Conservation (phyloP, 2,888 invertebrate species). For the Epinotia brunnichana region DNA sequence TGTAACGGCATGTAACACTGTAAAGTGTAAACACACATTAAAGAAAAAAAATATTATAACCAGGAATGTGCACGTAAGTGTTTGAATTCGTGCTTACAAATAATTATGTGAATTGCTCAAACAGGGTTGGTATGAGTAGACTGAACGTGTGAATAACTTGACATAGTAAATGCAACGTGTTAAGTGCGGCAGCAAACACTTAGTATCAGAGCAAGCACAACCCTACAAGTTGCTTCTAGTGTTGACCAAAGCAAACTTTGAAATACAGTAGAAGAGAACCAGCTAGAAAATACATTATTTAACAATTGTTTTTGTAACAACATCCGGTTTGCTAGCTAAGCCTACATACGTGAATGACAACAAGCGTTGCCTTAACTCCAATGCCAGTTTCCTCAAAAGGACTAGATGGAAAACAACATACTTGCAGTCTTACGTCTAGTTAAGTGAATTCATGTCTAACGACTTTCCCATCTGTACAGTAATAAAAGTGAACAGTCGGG, state of each 20-base stretch:
- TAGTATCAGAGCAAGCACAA: slow-evolving; percentile 50
- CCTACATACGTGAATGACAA: slow-evolving; percentile 29
- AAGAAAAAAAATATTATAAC: slow-evolving; percentile 32
- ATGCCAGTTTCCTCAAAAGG: slow-evolving; percentile 41
- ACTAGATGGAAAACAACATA: slow-evolving; percentile 41
- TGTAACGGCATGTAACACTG: slow-evolving; percentile 24
- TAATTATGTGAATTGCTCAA: slow-evolving; percentile 39
- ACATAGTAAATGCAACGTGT: slow-evolving; percentile 51
- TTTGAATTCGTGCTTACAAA: slow-evolving; percentile 23
- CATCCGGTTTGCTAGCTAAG: slow-evolving; percentile 23
- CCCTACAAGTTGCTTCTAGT: slow-evolving; percentile 41
- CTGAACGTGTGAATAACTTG: slow-evolving; percentile 49
- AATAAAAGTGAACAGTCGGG: slow-evolving; percentile 43
- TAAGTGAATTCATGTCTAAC: slow-evolving; percentile 43
- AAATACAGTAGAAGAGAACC: slow-evolving; percentile 2
- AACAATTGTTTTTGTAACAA: slow-evolving; percentile 27
- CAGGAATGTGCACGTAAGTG: slow-evolving; percentile 21
- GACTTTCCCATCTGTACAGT: slow-evolving; percentile 42
- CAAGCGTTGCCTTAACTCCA: slow-evolving; percentile 20
- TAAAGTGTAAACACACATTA: slow-evolving; percentile 28
- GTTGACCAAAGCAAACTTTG: slow-evolving; percentile 20
- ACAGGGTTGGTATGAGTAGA: slow-evolving; percentile 31
- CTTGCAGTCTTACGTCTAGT: slow-evolving; percentile 40
- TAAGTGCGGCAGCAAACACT: slow-evolving; percentile 53
- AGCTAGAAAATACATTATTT: slow-evolving; percentile 38